These are phyloP conservation scores for Anguilla megastoma DNA, from an alignment of 2,797 vertebrate genomes.

Conservation along the genomic window DNA sequence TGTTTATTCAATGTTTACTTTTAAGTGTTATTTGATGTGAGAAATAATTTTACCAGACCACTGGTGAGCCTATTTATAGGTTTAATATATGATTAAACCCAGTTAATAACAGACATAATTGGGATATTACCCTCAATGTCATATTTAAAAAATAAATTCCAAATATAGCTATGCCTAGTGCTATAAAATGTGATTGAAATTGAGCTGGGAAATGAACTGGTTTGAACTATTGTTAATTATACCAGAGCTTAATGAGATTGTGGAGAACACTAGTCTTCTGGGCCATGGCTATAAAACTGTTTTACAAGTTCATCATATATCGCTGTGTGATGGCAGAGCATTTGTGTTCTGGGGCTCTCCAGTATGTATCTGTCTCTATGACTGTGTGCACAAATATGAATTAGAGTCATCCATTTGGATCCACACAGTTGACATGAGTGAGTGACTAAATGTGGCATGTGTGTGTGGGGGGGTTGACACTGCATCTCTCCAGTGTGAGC, in stretches of 20 bases:
- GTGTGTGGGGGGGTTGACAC: not conserved
- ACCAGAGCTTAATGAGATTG: not conserved
- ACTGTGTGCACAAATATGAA: not conserved
- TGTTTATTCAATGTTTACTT: not conserved
- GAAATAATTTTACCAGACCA: not conserved
- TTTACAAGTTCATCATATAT: not conserved
- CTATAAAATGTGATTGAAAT: too few relatives aligned
- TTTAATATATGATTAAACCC: too few relatives aligned
- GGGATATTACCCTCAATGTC: too few relatives aligned
- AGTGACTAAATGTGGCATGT: not conserved
- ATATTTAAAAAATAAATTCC: too few relatives aligned
- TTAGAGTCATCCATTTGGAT: not conserved
- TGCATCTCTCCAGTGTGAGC: not conserved
- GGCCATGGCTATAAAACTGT: not conserved
- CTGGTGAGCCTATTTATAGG: not conserved
- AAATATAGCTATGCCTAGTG: too few relatives aligned
- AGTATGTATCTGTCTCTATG: not conserved
- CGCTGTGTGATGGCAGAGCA: not conserved
- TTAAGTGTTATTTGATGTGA: not conserved
- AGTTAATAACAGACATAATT: too few relatives aligned
- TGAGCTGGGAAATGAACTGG: too few relatives aligned
- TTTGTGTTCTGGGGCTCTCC: not conserved
- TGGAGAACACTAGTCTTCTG: not conserved
- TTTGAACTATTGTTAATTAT: too few relatives aligned
- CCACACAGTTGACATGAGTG: not conserved